Evolutionary conservation across 2,113 vertebrate genomes (phyloP).

Genomic region (Reinhardtius hippoglossoides): DNA sequence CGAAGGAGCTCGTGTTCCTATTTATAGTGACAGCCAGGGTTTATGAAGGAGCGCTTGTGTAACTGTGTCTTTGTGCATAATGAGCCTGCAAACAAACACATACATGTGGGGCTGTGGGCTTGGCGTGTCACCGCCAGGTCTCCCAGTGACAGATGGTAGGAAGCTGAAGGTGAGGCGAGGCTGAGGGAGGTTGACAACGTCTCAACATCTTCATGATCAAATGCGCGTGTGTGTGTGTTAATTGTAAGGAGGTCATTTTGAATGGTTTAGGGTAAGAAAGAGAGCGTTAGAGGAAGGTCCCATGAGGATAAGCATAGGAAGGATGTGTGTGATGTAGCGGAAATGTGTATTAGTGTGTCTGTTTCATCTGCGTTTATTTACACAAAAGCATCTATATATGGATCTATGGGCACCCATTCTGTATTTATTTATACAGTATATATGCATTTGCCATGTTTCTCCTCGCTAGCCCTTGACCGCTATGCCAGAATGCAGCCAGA

Average conservation of each 20-base stretch:
- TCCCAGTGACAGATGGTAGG: conserved; percentile 76
- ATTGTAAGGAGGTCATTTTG: conserved; percentile 35
- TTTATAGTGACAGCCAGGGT: conserved; percentile 26
- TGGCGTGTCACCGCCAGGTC: conserved; percentile 60
- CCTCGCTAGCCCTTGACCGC: conserved; percentile 86
- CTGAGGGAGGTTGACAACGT: conserved; percentile 49
- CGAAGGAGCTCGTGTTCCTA: conserved; percentile 10
- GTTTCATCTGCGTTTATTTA: too few species aligned
- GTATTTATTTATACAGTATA: neutral
- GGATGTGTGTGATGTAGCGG: neutral
- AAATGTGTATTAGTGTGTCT: neutral
- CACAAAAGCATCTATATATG: neutral
- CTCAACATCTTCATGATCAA: conserved; percentile 41
- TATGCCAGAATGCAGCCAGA: conserved; percentile 93
- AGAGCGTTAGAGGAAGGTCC: conserved; percentile 2
- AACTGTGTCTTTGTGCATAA: conserved; percentile 45
- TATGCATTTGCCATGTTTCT: conserved; percentile 26
- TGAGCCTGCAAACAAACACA: conserved; percentile 47
- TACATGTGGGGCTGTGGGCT: conserved; percentile 27
- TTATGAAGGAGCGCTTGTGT: conserved; percentile 26
- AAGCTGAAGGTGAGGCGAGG: conserved; percentile 64
- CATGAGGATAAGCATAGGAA: conserved; percentile 15
- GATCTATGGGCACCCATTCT: too few species aligned
- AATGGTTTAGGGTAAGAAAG: conserved; percentile 16
- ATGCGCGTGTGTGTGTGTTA: conserved; percentile 20